phyloP scores from a whole-genome alignment of 2,888 invertebrate genomes.

The Diplazon laetatorius region DNA sequence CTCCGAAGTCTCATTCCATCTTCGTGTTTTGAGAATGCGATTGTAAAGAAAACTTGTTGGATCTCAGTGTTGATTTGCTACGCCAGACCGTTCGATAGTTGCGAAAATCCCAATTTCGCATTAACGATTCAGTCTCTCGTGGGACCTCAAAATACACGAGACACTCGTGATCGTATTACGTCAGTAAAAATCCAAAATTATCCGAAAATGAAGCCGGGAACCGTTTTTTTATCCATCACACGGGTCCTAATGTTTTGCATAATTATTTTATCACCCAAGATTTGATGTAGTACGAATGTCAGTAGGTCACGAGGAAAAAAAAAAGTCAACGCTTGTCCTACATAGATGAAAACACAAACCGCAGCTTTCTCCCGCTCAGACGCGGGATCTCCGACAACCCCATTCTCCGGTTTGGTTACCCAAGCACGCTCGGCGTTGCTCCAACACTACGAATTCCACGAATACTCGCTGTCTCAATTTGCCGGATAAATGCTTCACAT shows the following conservation, averaged over 20 bases:
- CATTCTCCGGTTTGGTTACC: conserved; percentile 10
- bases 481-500: conserved; percentile 64
- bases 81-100: too few relatives aligned
- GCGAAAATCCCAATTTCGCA: too few relatives aligned
- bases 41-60: too few relatives aligned
- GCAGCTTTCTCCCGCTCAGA: background rate
- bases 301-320: background rate
- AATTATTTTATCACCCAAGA: background rate
- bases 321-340: conserved; percentile 1
- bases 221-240: background rate
- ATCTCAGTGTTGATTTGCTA: too few relatives aligned
- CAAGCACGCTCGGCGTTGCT: conserved; percentile 56
- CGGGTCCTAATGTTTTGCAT: background rate
- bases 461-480: conserved; percentile 66
- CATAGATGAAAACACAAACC: conserved; percentile 7
- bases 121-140: too few relatives aligned
- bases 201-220: background rate
- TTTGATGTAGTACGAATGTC: background rate
- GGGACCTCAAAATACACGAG: too few relatives aligned
- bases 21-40: too few relatives aligned
- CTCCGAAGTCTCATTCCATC: too few relatives aligned
- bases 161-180: too few relatives aligned
- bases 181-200: background rate
- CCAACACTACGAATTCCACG: conserved; percentile 54
- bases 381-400: conserved; percentile 12